Percentiles rank a stretch among this genome's conserved stretches.
Conservation (phyloP, 2,797 vertebrate species). For the Microtus obscurus region DNA sequence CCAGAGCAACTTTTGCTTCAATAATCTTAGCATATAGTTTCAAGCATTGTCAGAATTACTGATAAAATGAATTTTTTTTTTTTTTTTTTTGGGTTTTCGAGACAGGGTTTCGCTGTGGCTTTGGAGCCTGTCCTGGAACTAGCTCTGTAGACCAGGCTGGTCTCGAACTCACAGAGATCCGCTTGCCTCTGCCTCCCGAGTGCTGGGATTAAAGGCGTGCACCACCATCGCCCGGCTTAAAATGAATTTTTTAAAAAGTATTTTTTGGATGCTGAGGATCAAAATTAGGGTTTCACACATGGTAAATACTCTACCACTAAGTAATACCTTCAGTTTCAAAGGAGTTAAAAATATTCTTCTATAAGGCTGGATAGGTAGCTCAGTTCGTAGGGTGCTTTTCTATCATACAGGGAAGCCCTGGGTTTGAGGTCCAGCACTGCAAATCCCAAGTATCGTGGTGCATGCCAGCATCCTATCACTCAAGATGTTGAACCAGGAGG, state of each 20-base stretch:
- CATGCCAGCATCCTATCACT: neutral
- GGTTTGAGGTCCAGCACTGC: neutral
- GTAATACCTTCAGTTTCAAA: neutral
- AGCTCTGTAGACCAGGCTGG: too few relatives aligned
- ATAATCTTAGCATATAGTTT: constrained; percentile 44
- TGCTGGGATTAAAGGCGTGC: too few relatives aligned
- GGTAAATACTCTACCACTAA: neutral
- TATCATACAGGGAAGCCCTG: neutral
- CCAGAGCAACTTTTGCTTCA: constrained; percentile 19
- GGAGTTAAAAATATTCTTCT: neutral
- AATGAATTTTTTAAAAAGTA: neutral
- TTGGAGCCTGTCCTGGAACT: too few relatives aligned
- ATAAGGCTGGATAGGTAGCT: neutral
- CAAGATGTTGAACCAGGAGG: neutral
- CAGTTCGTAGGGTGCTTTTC: neutral
- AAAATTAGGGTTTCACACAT: neutral
- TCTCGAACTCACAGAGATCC: too few relatives aligned
- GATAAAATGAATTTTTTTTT: constrained; percentile 12
- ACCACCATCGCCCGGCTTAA: too few relatives aligned
- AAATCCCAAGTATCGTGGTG: neutral
- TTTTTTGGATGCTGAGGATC: neutral
- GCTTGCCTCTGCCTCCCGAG: too few relatives aligned
- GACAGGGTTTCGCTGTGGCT: too few relatives aligned
- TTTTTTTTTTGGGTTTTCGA: too few relatives aligned
- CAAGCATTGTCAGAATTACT: constrained; percentile 30